Base-by-base conservation (phyloP, 1,140 invertebrate species). In the Cheumatopsyche charites region DNA sequence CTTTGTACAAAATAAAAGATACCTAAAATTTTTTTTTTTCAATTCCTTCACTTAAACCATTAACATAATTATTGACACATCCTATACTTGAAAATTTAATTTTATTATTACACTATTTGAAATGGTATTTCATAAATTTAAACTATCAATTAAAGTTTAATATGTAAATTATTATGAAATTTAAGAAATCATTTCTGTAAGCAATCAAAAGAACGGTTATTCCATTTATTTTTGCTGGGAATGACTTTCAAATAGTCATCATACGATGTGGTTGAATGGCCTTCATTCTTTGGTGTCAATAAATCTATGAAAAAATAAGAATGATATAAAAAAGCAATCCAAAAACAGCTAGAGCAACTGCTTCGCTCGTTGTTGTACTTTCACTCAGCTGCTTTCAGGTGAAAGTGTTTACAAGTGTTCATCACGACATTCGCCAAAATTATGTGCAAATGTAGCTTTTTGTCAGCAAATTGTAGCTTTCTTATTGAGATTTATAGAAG, bases 391-490 rank as follows among this genome's bases (percentile, higher is more conserved):
- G 23, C 55, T 58, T 19, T 36, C 21, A 12, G 23, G 55, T 58
- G 55, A 58, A 58, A 58, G 55, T 58, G 12, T 9, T 19, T 21
- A 4, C 17, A 25, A 58, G 12, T n/a, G 55, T 58, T 9, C 55
- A 58, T 58, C 55, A 58, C 55, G 55, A 58, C 55, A 25, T 23
- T 58, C 55, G 19, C 21, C 55, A 23, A 58, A 58, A 58, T 25
- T 11, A 58, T 25, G 23, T 58, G 21, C 25, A 25, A 58, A 58
- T 12, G 23, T 58, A 23, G 55, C 55, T 58, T 58, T 55, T 58
- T 58, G 55, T 6, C 25, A 17, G 23, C 13, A 58, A 58, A 58
- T 19, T 58, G 19, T n/a, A 58, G 25, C 55, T 58, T 58, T 58
- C 55, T 7, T 26, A 25, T 58, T 58, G 43, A 7, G 15, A 47